Conservation (phyloP, 2,113 vertebrate species). For the Alethe diademata region DNA sequence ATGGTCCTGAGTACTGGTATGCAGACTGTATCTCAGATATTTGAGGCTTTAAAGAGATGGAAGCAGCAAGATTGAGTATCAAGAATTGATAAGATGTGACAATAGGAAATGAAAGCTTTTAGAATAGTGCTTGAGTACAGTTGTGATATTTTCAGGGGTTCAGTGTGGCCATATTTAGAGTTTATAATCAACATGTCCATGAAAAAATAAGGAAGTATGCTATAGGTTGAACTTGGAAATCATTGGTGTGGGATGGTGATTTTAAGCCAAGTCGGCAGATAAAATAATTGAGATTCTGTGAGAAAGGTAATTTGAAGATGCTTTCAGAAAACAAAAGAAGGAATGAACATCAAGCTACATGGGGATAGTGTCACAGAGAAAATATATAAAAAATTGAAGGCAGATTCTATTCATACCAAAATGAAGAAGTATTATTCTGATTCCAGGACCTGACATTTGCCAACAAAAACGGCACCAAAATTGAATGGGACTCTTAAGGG, state of each 20-base stretch:
- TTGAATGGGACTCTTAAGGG: background rate
- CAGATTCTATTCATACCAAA: background rate
- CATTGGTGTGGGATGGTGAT: background rate
- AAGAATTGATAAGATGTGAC: fast-evolving
- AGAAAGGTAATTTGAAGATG: background rate
- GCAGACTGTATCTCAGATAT: background rate
- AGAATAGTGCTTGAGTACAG: background rate
- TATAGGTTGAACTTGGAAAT: background rate
- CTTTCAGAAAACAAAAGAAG: background rate
- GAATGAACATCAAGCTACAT: background rate
- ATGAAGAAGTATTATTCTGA: background rate
- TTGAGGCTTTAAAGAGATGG: background rate
- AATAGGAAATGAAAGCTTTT: background rate
- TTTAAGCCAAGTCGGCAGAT: background rate
- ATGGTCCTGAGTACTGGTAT: background rate
- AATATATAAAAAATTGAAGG: background rate
- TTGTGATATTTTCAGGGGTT: background rate
- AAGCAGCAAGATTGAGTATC: background rate
- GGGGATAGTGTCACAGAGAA: background rate
- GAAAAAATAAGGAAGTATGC: background rate
- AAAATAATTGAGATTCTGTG: background rate
- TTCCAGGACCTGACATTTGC: background rate
- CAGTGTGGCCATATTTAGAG: background rate
- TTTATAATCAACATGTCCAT: background rate
- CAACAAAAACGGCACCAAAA: background rate